A percentile compares a stretch with the other conserved stretches of the same genome.
Conservation (phyloP, 2,888 invertebrate species). For the Nephrotoma flavescens region DNA sequence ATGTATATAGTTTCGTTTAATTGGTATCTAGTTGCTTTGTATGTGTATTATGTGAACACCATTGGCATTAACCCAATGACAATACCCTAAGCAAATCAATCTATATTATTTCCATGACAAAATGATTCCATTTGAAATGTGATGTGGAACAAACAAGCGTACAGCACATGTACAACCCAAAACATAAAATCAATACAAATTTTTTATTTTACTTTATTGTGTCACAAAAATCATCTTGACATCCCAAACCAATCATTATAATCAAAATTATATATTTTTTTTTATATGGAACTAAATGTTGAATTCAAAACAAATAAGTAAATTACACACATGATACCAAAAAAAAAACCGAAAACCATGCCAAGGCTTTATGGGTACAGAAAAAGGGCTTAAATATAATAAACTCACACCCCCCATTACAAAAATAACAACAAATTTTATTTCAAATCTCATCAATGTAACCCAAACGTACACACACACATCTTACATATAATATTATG, state of each 20-base stretch:
- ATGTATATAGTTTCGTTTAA: too few relatives aligned
- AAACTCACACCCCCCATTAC: neutral
- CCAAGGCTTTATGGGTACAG: neutral
- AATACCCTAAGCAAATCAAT: neutral
- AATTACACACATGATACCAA: neutral
- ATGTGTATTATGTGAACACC: neutral
- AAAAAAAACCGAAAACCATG: neutral
- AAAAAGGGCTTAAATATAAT: neutral
- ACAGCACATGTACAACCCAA: neutral
- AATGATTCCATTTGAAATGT: neutral
- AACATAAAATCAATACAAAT: neutral
- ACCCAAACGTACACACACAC: neutral
- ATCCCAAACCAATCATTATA: neutral
- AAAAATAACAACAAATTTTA: neutral
- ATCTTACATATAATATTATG: neutral
- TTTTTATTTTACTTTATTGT: neutral
- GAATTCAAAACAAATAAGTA: neutral
- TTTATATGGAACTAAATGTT: neutral
- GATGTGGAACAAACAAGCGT: neutral
- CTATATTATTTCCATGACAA: neutral
- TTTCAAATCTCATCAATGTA: neutral
- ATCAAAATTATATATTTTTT: neutral
- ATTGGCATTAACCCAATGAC: neutral
- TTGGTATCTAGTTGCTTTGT: too few relatives aligned
- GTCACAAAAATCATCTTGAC: neutral